Evolutionary conservation across 2,797 vertebrate species (phyloP).

Genomic region (Cyprinodon diabolis): DNA sequence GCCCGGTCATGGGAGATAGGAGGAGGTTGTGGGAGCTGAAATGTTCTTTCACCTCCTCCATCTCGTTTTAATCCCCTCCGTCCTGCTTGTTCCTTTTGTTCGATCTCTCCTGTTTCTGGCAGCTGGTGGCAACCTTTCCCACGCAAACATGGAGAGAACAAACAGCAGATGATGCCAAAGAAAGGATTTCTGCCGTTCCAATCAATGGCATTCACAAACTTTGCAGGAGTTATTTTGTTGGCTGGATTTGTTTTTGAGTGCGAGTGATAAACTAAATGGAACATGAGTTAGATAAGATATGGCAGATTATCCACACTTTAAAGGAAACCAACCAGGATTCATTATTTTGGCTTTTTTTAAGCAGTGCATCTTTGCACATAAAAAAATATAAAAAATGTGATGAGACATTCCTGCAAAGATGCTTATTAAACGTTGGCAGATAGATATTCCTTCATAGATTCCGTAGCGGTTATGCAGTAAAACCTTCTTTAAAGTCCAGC

Average conservation of each 20-base stretch:
- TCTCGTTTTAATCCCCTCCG: constrained; percentile 43
- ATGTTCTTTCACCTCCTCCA: constrained; percentile 30
- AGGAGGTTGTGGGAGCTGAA: constrained; percentile 48
- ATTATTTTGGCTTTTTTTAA: no score
- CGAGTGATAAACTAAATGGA: no score
- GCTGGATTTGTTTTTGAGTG: no score
- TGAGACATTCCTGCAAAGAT: no score
- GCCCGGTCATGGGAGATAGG: constrained; percentile 1
- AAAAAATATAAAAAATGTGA: no score
- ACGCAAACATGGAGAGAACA: constrained; percentile 38
- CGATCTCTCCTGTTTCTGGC: constrained; percentile 8
- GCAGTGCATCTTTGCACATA: no score
- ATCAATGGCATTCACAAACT: not conserved
- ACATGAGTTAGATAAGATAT: no score
- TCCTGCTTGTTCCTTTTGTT: constrained; percentile 3
- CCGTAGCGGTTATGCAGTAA: not conserved
- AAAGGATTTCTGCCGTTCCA: not conserved
- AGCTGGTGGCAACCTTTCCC: constrained; percentile 41
- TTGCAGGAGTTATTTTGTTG: no score
- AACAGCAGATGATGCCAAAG: constrained; percentile 10
- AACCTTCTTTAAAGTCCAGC: not conserved
- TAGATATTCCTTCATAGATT: no score
- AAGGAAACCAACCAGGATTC: no score
- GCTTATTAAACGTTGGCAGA: no score
- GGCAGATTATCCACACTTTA: no score